Evolutionary conservation across 1,140 invertebrate genomes (phyloP).

Genomic region (Lepidurus couesii): DNA sequence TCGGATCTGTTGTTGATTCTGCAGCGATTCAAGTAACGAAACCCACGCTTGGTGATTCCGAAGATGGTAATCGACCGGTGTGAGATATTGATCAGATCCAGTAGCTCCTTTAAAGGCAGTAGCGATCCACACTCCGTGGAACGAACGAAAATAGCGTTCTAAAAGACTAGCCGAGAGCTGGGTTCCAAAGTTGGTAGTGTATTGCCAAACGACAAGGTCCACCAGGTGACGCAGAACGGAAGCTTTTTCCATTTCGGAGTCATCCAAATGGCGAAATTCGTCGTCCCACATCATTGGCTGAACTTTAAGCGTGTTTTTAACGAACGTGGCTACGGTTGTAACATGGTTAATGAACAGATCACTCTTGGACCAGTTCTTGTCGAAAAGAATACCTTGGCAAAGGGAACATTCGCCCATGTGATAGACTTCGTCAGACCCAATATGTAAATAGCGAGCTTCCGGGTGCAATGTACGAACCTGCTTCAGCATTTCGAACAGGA

Average conservation of each 20-base stretch:
- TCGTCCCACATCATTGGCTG: conserved; percentile 61
- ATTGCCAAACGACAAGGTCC: conserved; percentile 54
- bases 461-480: conserved; percentile 42
- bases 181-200: conserved; percentile 45
- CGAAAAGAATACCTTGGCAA: conserved; percentile 46
- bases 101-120: conserved; percentile 56
- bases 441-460: conserved; percentile 45
- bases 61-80: conserved; percentile 47
- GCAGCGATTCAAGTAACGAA: not conserved
- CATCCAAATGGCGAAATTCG: conserved; percentile 49
- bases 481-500: conserved; percentile 53
- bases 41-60: conserved; percentile 49
- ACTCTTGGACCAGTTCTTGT: conserved; percentile 46
- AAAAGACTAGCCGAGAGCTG: conserved; percentile 46
- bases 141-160: conserved; percentile 50
- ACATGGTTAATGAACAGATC: conserved; percentile 52
- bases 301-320: conserved; percentile 48
- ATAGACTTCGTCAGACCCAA: conserved; percentile 49
- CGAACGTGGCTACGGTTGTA: conserved; percentile 45
- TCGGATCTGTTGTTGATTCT: conserved; percentile 41
- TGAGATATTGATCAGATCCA: conserved; percentile 44
- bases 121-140: conserved; percentile 54
- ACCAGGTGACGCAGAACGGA: conserved; percentile 43
- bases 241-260: conserved; percentile 26
- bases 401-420: conserved; percentile 47